A percentile compares a stretch with the other conserved stretches of the same genome.
Evolutionary conservation across 2,113 vertebrate species (phyloP).

Genomic region (Hystrix brachyura): DNA sequence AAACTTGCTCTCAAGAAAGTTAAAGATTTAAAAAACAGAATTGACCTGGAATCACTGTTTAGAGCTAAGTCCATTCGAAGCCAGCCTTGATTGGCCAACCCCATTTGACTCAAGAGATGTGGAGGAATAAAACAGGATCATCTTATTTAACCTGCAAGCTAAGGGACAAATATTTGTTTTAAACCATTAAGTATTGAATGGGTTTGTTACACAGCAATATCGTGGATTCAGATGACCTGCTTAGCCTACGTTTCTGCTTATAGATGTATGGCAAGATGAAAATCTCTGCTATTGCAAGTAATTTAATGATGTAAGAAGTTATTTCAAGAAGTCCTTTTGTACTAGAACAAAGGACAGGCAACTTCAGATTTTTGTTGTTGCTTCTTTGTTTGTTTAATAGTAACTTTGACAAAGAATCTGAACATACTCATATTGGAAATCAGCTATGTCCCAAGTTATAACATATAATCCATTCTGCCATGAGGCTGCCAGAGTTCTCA

Average conservation of each 20-base stretch:
- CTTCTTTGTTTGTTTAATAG: not conserved
- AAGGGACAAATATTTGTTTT: not conserved
- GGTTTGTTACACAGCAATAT: not conserved
- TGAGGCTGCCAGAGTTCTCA: not conserved
- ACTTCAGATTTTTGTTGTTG: not conserved
- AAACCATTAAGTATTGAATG: not conserved
- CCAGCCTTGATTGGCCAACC: not conserved
- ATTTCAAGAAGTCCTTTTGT: not conserved
- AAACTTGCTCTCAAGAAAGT: not conserved
- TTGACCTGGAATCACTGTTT: not conserved
- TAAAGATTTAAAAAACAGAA: not conserved
- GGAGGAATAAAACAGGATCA: not conserved
- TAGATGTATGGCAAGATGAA: not conserved
- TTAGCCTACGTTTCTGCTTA: not conserved
- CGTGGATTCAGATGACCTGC: not conserved
- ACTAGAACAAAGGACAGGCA: not conserved
- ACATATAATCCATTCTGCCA: not conserved
- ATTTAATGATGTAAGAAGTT: not conserved
- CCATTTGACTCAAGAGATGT: no score
- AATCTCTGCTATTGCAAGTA: not conserved
- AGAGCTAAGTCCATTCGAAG: not conserved
- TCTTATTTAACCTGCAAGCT: not conserved
- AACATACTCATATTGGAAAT: not conserved
- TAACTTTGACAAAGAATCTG: not conserved
- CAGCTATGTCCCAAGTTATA: not conserved